These are phyloP conservation scores for Chionoecetes opilio DNA, from an alignment of 1,140 invertebrate genomes.

Conservation along the genomic window DNA sequence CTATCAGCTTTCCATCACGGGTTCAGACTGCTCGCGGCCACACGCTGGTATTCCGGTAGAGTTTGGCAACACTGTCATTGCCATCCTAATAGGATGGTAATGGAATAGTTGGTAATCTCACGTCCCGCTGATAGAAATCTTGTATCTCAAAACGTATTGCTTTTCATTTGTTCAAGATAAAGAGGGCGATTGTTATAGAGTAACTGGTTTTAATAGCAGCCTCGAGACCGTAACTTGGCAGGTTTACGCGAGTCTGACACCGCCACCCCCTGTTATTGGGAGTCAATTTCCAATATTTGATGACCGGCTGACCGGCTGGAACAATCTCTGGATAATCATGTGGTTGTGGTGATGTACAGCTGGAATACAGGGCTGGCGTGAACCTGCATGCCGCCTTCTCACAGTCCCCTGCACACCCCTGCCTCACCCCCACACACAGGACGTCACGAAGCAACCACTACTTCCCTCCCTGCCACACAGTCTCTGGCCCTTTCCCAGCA, in stretches of 20 bases:
- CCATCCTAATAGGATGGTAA: neutral
- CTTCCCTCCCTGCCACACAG: neutral
- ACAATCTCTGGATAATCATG: neutral
- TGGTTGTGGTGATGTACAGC: neutral
- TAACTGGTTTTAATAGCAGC: slow-evolving; percentile 30
- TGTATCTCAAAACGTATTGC: neutral
- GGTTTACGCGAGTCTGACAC: neutral
- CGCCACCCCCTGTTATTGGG: neutral
- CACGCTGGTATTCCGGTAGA: neutral
- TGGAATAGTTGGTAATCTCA: neutral
- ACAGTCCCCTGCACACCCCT: neutral
- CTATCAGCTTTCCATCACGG: neutral
- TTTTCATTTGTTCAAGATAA: slow-evolving; percentile 31
- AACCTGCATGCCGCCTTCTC: neutral
- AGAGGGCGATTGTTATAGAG: neutral
- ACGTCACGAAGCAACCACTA: neutral
- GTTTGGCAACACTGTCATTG: slow-evolving; percentile 27
- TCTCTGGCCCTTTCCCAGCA: neutral
- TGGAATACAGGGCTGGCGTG: neutral
- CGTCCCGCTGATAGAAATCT: neutral
- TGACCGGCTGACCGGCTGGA: neutral
- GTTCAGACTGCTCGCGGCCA: neutral
- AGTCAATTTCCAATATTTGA: slow-evolving; percentile 8
- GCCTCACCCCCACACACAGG: neutral
- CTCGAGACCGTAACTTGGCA: neutral